phyloP scores from a whole-genome alignment of 35 echinoderm and acorn worm species.

The Lytechinus variegatus region DNA sequence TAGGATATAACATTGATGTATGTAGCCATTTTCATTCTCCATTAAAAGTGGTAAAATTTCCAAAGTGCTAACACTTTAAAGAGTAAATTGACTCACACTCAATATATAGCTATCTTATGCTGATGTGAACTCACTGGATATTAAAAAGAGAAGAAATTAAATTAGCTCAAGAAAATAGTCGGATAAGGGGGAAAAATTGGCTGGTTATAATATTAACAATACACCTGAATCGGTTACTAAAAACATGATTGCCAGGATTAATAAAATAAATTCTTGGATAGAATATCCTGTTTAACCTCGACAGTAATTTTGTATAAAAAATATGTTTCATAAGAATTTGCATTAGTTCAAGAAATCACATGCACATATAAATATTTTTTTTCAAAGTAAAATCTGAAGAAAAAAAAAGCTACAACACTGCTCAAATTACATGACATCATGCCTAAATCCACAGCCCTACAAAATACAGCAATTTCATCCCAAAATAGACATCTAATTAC shows the following conservation, averaged over 20 bases:
- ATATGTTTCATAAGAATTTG: background rate
- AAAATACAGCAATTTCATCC: background rate
- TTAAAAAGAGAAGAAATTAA: background rate
- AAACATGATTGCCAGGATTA: background rate
- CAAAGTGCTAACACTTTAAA: no score
- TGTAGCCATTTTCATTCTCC: no score
- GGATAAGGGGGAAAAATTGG: background rate
- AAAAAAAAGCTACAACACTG: background rate
- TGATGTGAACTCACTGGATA: background rate
- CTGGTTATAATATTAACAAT: background rate
- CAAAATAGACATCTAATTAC: slow-evolving; percentile 20
- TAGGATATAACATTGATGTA: no score
- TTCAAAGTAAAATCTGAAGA: background rate
- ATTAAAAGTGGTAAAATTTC: no score
- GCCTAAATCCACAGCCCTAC: background rate
- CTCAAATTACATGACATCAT: background rate
- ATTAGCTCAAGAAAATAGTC: background rate
- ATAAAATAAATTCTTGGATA: no score
- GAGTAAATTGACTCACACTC: no score
- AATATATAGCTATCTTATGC: background rate
- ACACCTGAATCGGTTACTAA: background rate
- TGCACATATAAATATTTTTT: no score
- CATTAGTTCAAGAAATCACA: background rate
- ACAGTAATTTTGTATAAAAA: background rate
- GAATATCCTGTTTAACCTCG: no score